Conservation (phyloP, 1,140 invertebrate genomes). For the Augochlora pura region DNA sequence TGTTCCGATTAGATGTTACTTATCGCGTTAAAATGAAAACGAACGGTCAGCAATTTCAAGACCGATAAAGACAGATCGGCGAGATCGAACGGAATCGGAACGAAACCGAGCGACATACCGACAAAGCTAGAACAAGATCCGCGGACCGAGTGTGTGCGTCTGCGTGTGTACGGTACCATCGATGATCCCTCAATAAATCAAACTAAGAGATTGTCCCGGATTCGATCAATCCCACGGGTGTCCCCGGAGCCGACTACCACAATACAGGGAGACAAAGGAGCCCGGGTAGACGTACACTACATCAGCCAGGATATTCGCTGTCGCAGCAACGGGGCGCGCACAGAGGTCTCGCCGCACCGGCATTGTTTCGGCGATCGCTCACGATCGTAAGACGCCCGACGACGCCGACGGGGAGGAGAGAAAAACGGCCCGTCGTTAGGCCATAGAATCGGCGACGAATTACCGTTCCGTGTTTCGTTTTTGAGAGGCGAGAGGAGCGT, state of each 20-base stretch:
- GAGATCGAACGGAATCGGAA: not conserved
- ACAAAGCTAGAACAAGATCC: not conserved
- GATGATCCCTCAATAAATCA: not conserved
- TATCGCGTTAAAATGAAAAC: too few relatives aligned
- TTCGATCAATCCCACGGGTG: not conserved
- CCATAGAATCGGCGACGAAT: constrained; percentile 49
- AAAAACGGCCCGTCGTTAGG: constrained; percentile 11
- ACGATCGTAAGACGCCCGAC: not conserved
- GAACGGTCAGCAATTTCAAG: too few relatives aligned
- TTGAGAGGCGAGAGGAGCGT: not conserved
- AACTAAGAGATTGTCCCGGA: not conserved
- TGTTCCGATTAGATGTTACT: too few relatives aligned
- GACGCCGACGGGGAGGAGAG: constrained; percentile 10
- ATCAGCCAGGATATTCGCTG: constrained; percentile 2
- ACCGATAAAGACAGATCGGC: too few relatives aligned
- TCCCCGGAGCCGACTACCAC: not conserved
- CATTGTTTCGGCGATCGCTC: constrained; percentile 39
- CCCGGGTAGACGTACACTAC: not conserved
- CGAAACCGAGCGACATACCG: not conserved
- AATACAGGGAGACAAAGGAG: constrained; percentile 21
- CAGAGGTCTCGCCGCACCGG: not conserved
- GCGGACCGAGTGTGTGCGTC: too few relatives aligned
- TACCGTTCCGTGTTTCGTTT: constrained; percentile 30
- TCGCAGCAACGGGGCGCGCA: constrained; percentile 16
- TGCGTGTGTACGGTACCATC: not conserved